Conservation (phyloP, 2,888 invertebrate genomes). For the Hermaeophaga mercurialis region DNA sequence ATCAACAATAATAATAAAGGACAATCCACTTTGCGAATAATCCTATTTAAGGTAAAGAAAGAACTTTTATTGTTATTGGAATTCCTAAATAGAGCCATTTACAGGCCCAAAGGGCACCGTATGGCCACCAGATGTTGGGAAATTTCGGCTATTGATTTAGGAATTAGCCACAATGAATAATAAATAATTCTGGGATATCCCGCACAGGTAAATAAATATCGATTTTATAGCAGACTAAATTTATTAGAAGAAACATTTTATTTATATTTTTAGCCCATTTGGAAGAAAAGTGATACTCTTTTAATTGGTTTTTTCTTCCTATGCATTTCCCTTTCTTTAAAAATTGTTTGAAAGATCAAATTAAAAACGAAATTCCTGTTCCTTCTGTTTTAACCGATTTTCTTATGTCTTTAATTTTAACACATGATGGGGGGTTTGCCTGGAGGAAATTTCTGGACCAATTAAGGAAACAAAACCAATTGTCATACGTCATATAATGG, state of each 20-base stretch:
- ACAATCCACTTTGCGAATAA: neutral
- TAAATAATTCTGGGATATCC: constrained; percentile 3
- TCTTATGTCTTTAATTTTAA: no score
- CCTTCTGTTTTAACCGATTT: no score
- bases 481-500: neutral
- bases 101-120: neutral
- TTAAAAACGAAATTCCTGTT: no score
- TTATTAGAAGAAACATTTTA: no score
- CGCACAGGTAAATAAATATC: constrained; percentile 5
- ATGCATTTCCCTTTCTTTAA: no score
- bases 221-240: no score
- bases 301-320: no score
- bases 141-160: constrained; percentile 20
- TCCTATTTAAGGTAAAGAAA: neutral
- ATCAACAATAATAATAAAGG: neutral
- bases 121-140: constrained; percentile 28
- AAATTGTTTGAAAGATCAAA: no score
- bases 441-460: neutral
- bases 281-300: no score
- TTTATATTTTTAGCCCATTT: no score
- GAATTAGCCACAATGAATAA: constrained; percentile 7
- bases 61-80: constrained; percentile 3
- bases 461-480: constrained; percentile 4
- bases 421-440: no score
- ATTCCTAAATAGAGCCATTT: neutral